Conservation (phyloP, 2,113 vertebrate genomes). For the Callospermophilus lateralis region DNA sequence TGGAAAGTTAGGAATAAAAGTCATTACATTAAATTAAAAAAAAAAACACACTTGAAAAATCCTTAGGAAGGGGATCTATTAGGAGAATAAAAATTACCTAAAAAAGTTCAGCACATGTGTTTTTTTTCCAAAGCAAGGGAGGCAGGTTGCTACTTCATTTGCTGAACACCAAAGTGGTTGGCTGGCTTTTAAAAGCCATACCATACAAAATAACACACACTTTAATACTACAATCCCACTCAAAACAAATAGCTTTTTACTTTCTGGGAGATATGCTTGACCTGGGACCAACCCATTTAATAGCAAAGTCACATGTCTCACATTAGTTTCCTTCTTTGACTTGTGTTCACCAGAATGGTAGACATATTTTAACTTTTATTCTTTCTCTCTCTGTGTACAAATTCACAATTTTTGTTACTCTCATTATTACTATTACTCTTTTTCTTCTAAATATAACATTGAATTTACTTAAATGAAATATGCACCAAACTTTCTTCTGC, state of each 20-base stretch:
- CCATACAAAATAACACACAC: not conserved
- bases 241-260: not conserved
- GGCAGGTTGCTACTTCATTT: not conserved
- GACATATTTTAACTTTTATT: conserved; percentile 9
- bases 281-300: not conserved
- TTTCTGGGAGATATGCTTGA: not conserved
- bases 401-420: not conserved
- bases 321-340: not conserved
- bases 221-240: not conserved
- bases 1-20: not conserved
- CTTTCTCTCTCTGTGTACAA: not conserved
- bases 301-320: not conserved
- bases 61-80: not conserved
- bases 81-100: not conserved
- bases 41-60: not conserved
- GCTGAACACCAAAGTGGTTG: not conserved
- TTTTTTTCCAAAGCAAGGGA: not conserved
- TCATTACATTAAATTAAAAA: not conserved
- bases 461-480: not conserved
- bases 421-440: not conserved
- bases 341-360: not conserved
- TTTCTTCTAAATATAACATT: not conserved
- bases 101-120: no score
- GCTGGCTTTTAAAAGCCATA: not conserved
- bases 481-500: not conserved